Evolutionary conservation across 2,888 invertebrate species (phyloP).

Genomic region (Chalcosyrphus nemorum): DNA sequence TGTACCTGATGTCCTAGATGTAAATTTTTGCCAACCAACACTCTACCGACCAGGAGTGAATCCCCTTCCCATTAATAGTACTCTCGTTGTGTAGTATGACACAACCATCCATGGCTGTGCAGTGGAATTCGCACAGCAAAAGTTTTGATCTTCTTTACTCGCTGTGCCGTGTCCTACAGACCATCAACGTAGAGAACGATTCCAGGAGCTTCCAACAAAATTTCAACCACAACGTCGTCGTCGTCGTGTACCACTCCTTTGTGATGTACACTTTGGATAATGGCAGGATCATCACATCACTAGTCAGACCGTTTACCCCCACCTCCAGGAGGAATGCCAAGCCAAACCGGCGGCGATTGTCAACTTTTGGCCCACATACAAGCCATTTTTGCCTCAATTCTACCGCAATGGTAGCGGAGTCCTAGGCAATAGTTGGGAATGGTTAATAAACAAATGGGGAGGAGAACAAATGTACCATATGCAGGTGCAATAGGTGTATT

Average conservation of each 20-base stretch:
- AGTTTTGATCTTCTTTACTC: constrained; percentile 42
- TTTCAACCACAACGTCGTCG: constrained; percentile 10
- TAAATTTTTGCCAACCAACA: constrained; percentile 44
- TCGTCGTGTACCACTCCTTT: background rate
- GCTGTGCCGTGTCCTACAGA: background rate
- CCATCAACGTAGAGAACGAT: constrained; percentile 2
- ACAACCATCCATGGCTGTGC: background rate
- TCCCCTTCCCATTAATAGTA: constrained; percentile 12
- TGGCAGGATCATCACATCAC: constrained; percentile 60
- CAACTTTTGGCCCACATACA: constrained; percentile 12
- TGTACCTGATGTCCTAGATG: constrained; percentile 48
- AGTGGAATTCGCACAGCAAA: constrained; percentile 17
- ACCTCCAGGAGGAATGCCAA: constrained; percentile 2
- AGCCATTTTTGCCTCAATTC: constrained; percentile 3
- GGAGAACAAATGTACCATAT: background rate
- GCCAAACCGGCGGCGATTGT: background rate
- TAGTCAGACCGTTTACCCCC: constrained; percentile 47
- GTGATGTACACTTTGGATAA: constrained; percentile 44
- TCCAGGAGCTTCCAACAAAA: constrained; percentile 25
- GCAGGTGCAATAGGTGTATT: background rate
- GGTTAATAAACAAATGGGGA: background rate
- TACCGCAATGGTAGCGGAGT: background rate
- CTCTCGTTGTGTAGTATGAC: background rate
- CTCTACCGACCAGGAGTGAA: constrained; percentile 1
- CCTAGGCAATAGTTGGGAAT: constrained; percentile 1